Evolutionary conservation across 2,113 vertebrate species (phyloP).

Genomic region (Phrynosoma platyrhinos): DNA sequence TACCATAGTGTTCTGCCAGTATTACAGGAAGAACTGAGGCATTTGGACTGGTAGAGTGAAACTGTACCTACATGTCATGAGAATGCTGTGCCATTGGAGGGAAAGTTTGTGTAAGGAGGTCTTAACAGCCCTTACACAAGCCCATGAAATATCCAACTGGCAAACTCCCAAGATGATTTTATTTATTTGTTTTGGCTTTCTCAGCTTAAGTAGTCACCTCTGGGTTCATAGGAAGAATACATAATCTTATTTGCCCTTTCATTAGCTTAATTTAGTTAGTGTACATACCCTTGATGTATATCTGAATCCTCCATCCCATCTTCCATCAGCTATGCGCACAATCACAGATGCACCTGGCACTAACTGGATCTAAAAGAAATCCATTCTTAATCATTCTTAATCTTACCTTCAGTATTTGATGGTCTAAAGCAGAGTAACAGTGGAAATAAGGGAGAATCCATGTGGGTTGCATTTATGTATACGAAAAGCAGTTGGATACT

Average conservation of each 20-base stretch:
- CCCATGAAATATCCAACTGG: too few relatives aligned
- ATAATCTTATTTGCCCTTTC: background rate
- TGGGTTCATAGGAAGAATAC: background rate
- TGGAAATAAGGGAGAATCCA: background rate
- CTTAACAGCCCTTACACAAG: too few relatives aligned
- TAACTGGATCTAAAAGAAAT: constrained; percentile 39
- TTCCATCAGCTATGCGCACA: constrained; percentile 56
- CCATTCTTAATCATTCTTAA: background rate
- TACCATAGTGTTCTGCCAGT: too few relatives aligned
- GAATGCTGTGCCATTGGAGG: too few relatives aligned
- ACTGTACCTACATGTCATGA: too few relatives aligned
- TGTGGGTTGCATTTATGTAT: background rate
- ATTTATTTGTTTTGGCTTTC: background rate
- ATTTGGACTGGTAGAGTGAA: background rate
- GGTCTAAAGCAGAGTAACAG: background rate
- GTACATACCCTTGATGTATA: constrained; percentile 26
- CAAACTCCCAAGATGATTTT: background rate
- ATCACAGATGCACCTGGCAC: constrained; percentile 46
- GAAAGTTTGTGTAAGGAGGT: too few relatives aligned
- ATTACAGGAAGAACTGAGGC: too few relatives aligned
- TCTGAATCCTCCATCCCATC: constrained; percentile 43
- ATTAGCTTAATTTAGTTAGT: background rate
- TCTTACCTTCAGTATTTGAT: background rate
- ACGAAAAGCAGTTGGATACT: background rate
- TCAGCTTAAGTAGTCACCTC: background rate